Base-by-base conservation (phyloP, 2,113 vertebrate genomes). In the Poecilia latipinna region DNA sequence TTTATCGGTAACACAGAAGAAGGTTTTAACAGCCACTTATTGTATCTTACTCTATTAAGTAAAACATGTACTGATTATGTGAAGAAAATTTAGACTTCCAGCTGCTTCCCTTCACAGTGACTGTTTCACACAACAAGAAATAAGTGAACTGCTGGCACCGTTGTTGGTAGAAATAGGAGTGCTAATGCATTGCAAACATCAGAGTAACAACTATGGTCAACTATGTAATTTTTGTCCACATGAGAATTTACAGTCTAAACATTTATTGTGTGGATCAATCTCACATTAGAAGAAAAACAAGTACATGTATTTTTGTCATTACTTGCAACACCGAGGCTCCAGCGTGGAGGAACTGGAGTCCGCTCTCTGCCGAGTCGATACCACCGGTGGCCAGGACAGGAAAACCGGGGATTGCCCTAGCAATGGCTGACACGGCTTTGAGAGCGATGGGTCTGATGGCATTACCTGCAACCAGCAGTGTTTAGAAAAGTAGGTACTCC, bases 311-410 rank as follows among this genome's bases (percentile, higher is more conserved):
- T 3, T 39, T 7, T 24, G 29, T 42, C 29, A 10, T 61, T 94
- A 98, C 98, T 97, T 99, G 97, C 65, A 98, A 88, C 60, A 97
- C 95, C 0, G 96, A 96, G 61, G 98, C 97, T 1, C 97, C 96
- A 0, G 96, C 94, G 13, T 98, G 96, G 39, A 98, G 96, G 79
- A 99, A 98, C 89, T 98, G 97, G 10, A 97, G 93, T 1, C 96
- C 97, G 1, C 94, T 86, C 78, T 99, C 97, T 68, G 97, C 98
- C 12, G 97, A 99, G 89, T 99, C 97, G 0, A 99, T 98, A 31
- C 98, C 98, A 31, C 98, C 97, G 0, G 97, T 98, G 48, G 97
- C 98, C 86, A 98, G 75, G 76, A 99, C 78, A 28, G 96, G 97
- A 85, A 98, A 97, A 37, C 94, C 95, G 3, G 97, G 96, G 82